Conservation (phyloP, 2,113 vertebrate genomes). For the Peucedramus taeniatus region DNA sequence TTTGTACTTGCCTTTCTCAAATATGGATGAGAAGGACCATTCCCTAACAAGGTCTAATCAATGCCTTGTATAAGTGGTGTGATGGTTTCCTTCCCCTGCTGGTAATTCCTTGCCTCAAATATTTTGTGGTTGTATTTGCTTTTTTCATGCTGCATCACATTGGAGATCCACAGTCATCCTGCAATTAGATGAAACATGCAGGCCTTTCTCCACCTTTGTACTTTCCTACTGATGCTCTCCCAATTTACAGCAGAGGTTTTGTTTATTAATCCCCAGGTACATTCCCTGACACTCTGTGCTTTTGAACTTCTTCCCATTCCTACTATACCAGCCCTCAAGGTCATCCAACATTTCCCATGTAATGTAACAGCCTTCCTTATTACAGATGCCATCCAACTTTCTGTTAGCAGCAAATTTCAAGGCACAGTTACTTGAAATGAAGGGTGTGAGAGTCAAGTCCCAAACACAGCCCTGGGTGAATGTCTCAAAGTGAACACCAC, state of each 20-base stretch:
- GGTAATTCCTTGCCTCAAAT: not conserved
- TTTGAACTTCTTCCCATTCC: not conserved
- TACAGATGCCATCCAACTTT: not conserved
- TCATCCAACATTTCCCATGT: not conserved
- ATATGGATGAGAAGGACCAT: not conserved
- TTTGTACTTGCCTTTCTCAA: not conserved
- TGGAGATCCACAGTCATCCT: not conserved
- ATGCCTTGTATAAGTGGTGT: not conserved
- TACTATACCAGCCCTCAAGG: not conserved
- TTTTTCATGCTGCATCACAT: not conserved
- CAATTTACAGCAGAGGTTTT: not conserved
- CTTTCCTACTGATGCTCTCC: not conserved
- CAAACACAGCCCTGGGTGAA: accelerated
- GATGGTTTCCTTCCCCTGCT: not conserved
- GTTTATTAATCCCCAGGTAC: not conserved
- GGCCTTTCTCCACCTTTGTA: not conserved
- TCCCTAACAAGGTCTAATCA: not conserved
- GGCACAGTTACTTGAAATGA: not conserved
- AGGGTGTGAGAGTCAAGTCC: not conserved
- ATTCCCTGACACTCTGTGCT: not conserved
- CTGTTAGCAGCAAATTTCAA: not conserved
- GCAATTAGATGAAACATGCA: not conserved
- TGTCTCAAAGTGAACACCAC: not conserved
- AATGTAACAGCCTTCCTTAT: not conserved
- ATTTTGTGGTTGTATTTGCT: not conserved